Evolutionary conservation across 2,888 invertebrate species (phyloP), one percentile per base, ranked within the genome.

Genomic region (Xanthia icteritia): DNA sequence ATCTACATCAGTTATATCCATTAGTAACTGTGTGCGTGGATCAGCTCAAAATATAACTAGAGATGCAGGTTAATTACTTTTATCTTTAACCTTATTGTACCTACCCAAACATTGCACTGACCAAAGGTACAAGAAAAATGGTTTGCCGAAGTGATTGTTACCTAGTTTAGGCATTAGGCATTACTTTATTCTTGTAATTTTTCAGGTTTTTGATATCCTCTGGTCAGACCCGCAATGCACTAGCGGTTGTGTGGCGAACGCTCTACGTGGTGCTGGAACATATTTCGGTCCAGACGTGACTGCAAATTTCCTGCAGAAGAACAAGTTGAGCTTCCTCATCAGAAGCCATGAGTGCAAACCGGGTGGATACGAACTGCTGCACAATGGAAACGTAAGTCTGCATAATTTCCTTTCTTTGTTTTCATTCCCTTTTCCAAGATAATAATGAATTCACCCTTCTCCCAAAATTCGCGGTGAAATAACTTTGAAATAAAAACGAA

Each of bases 251-350:
- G 97, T 98, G 82, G 98, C 98, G 3, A 99, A 99, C 91, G 97
- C 97, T 13, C 97, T 99, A 78, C 97, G 99, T 27, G 99, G 99
- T 0, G 99, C 99, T 6, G 99, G 99, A 5, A 98, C 98, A 5
- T 99, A 99, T 95, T 99, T 99, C 93, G 99, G 99, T 0, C 98
- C 99, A 0, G 99, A 99, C 92, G 98, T 99, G 68, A 98, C 99
- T 0, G 97, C 97, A 63, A 96, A 97, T 69, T 98, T 99, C 91
- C 97, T 99, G 27, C 97, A 97, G 89, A 98, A 97, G 91, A 98
- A 99, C 94, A 97, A 98, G 88, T 96, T 99, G 31, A 97, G 97
- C 83, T 97, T 98, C 90, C 95, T 99, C 13, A 98, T 99, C 65
- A 97, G 99, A 73, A 99, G 99, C 15, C 99, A 99, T 93, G 99